A percentile compares a stretch with the other conserved stretches of the same genome.
Conservation (phyloP, 2,797 vertebrate genomes). For the Tenualosa ilisha region DNA sequence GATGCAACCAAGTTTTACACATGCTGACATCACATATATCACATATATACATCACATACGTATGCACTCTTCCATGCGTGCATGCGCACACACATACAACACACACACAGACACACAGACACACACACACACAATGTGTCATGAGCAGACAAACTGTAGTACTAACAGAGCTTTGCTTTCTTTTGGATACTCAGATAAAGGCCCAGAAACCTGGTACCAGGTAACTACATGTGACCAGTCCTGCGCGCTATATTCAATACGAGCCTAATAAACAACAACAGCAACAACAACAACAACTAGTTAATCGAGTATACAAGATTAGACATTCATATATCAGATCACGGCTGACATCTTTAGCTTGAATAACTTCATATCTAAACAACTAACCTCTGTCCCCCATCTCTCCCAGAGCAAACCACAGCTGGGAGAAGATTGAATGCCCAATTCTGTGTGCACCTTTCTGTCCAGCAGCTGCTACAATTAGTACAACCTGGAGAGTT, state of each 20-base stretch:
- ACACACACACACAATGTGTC: neutral
- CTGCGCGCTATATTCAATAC: neutral
- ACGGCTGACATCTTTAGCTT: neutral
- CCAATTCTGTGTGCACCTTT: conserved; percentile 61
- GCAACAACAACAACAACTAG: neutral
- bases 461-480: conserved; percentile 62
- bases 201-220: no score
- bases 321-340: conserved; percentile 7
- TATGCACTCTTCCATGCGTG: neutral
- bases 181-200: neutral
- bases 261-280: neutral
- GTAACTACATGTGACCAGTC: no score
- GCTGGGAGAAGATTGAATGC: conserved; percentile 60
- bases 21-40: neutral
- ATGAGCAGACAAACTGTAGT: neutral
- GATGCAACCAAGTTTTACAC: neutral
- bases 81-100: no score
- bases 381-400: conserved; percentile 11
- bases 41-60: neutral
- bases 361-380: neutral
- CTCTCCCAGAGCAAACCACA: neutral
- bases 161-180: neutral
- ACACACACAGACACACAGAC: no score
- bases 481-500: conserved; percentile 63
- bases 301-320: neutral